Conservation (phyloP, 2,113 vertebrate species). For the Anthoscopus minutus region DNA sequence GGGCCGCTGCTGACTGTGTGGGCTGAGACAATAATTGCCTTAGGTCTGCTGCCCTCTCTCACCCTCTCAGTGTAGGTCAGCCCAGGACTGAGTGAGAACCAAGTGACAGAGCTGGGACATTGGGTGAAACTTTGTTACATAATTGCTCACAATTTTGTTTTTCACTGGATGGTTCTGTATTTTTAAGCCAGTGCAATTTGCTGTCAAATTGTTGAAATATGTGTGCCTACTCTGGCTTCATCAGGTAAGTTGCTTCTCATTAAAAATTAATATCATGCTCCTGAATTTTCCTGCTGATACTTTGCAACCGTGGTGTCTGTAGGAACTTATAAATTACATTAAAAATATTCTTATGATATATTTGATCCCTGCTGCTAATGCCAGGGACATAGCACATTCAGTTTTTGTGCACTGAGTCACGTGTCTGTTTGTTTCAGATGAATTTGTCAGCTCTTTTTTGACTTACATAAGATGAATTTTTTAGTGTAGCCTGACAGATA, state of each 20-base stretch:
- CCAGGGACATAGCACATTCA: not conserved
- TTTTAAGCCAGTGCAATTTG: not conserved
- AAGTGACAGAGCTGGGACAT: fast-evolving
- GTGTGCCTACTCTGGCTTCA: not conserved
- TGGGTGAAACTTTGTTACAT: not conserved
- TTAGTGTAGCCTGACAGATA: not conserved
- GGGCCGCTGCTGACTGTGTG: fast-evolving
- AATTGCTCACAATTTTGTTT: not conserved
- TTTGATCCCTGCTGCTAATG: not conserved
- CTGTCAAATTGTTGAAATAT: not conserved
- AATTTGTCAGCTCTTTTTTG: conserved; percentile 6
- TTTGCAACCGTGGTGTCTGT: fast-evolving
- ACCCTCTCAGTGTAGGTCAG: not conserved
- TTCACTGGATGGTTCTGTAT: not conserved
- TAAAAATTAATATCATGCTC: not conserved
- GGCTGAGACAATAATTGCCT: not conserved
- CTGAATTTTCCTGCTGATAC: not conserved
- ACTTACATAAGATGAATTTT: not conserved
- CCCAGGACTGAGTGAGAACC: not conserved
- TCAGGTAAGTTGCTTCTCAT: not conserved
- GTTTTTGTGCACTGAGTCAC: not conserved
- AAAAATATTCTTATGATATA: not conserved
- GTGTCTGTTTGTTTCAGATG: not conserved
- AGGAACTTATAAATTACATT: not conserved
- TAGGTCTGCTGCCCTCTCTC: not conserved